Conservation (phyloP, 2,113 vertebrate genomes). For the Probosciger aterrimus region DNA sequence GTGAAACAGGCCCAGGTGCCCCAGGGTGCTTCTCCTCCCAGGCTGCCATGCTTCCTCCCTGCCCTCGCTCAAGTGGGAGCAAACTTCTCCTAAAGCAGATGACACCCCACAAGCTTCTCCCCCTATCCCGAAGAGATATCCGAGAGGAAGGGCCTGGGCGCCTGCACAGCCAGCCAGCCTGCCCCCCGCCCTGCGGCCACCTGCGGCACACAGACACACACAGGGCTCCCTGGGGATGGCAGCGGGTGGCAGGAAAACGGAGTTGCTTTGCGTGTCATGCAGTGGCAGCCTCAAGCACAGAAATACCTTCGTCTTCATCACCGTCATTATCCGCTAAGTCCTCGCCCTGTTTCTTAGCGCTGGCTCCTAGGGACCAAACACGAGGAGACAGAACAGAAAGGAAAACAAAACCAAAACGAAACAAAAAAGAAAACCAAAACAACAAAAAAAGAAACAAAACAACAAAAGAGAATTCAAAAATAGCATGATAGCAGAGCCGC, state of each 20-base stretch:
- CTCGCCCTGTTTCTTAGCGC: slow-evolving; percentile 99
- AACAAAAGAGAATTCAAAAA: slow-evolving; percentile 92
- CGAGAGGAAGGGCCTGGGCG: neutral
- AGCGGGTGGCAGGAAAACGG: slow-evolving; percentile 45
- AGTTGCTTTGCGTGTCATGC: slow-evolving; percentile 81
- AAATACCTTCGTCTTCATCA: slow-evolving; percentile 99
- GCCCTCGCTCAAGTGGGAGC: neutral
- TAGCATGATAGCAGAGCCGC: slow-evolving; percentile 80
- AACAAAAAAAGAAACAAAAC: slow-evolving; percentile 20
- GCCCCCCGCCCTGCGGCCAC: slow-evolving; percentile 42
- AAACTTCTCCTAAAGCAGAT: neutral
- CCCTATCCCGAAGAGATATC: neutral
- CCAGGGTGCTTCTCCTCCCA: slow-evolving; percentile 31
- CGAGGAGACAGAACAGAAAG: slow-evolving; percentile 80
- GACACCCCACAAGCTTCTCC: slow-evolving; percentile 4
- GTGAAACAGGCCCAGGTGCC: slow-evolving; percentile 48
- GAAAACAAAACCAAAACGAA: slow-evolving; percentile 49
- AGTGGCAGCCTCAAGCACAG: slow-evolving; percentile 86
- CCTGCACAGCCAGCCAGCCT: slow-evolving; percentile 55
- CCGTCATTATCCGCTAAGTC: slow-evolving; percentile 99
- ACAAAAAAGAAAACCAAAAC: neutral
- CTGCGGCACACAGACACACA: slow-evolving; percentile 28
- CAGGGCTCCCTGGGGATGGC: slow-evolving; percentile 53
- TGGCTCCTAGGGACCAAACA: slow-evolving; percentile 93
- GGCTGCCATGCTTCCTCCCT: slow-evolving; percentile 37